Evolutionary conservation across 1,140 invertebrate genomes (phyloP).

Genomic region (Nasonia longicornis): DNA sequence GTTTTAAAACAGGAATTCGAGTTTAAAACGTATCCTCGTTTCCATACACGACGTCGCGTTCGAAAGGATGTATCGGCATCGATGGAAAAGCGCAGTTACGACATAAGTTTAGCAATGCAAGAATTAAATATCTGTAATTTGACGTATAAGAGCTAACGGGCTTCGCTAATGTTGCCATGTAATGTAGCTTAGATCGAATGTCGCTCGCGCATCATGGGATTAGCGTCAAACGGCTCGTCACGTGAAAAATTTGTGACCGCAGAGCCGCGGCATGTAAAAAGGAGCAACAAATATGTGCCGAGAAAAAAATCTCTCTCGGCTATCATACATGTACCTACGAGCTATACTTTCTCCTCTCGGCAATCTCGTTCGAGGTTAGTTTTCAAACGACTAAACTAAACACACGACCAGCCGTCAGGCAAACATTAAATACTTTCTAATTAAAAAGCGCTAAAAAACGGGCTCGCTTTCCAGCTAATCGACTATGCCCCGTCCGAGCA

Average conservation of each 20-base stretch:
- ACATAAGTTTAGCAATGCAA: background rate
- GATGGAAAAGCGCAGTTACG: background rate
- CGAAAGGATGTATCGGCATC: too few relatives aligned
- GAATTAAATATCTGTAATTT: background rate
- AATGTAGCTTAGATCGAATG: background rate
- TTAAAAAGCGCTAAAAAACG: background rate
- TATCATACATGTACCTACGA: background rate
- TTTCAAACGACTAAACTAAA: constrained; percentile 1
- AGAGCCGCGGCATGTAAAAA: constrained; percentile 12
- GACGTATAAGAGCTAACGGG: background rate
- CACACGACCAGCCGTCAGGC: background rate
- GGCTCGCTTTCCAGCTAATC: too few relatives aligned
- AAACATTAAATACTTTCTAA: background rate
- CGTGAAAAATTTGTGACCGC: background rate
- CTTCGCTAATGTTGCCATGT: background rate
- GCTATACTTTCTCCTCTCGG: constrained; percentile 22
- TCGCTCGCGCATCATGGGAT: background rate
- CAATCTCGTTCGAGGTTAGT: constrained; percentile 26
- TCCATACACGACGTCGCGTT: too few relatives aligned
- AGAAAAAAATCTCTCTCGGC: background rate
- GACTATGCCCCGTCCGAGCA: too few relatives aligned
- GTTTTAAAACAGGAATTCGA: background rate
- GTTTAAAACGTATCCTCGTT: too few relatives aligned
- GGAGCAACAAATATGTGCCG: constrained; percentile 1
- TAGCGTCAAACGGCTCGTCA: constrained; percentile 1